Evolutionary conservation across 2,888 invertebrate species (phyloP).

Genomic region (Zaprionus bogoriensis): DNA sequence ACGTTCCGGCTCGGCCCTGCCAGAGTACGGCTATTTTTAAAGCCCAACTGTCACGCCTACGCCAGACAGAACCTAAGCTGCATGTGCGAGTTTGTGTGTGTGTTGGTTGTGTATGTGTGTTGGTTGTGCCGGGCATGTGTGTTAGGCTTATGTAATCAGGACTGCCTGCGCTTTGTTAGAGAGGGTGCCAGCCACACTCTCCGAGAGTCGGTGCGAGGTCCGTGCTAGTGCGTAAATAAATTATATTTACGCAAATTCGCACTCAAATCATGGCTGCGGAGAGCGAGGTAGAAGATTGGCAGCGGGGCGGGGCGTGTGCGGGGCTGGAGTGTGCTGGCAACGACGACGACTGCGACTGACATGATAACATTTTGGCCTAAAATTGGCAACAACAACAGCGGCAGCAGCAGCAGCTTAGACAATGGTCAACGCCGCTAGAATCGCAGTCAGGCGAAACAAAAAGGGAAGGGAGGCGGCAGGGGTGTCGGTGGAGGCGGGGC

Average conservation of each 20-base stretch:
- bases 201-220: slow-evolving; percentile 28
- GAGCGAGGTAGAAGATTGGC: slow-evolving; percentile 8
- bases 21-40: slow-evolving; percentile 51
- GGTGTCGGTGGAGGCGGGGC: not conserved
- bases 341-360: slow-evolving; percentile 71
- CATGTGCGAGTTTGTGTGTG: slow-evolving; percentile 5
- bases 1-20: slow-evolving; percentile 56
- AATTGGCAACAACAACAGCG: slow-evolving; percentile 73
- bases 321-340: slow-evolving; percentile 34
- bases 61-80: slow-evolving; percentile 39
- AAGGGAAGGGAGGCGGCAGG: not conserved
- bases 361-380: slow-evolving; percentile 78
- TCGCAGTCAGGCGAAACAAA: slow-evolving; percentile 26
- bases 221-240: slow-evolving; percentile 70
- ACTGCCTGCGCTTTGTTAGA: slow-evolving; percentile 36
- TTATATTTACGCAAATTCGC: slow-evolving; percentile 78
- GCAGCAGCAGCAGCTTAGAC: slow-evolving; percentile 44
- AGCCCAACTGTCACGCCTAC: slow-evolving; percentile 67
- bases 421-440: slow-evolving; percentile 43
- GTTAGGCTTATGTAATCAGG: slow-evolving; percentile 70
- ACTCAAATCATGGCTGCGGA: slow-evolving; percentile 50
- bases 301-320: slow-evolving; percentile 1
- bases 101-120: slow-evolving; percentile 10
- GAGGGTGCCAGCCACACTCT: slow-evolving; percentile 20
- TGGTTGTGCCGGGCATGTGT: too few species aligned